Base-by-base conservation (phyloP, 2,797 vertebrate species). In the Emydoidea blandingii region DNA sequence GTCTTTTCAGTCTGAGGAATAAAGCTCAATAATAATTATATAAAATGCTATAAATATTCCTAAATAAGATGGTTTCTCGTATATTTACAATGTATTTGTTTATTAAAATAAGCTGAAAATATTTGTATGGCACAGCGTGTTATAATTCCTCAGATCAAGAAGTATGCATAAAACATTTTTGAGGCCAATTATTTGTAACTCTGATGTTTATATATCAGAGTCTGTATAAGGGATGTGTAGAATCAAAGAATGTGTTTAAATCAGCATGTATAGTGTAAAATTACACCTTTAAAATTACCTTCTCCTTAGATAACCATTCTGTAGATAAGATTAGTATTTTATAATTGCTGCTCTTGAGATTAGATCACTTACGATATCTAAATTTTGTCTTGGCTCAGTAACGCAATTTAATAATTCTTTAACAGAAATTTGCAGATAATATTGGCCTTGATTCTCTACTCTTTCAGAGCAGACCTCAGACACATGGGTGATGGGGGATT, bases 241-340 rank as follows among this genome's bases (percentile, higher is more conserved):
- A 56, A 47, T 95, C 89, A 95, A 88, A 88, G 88, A 79, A 49
- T 56, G 52, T 84, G 54, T 91, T 89, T 83, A 81, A 15, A 5
- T 74, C n/a, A 54, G 84, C 90, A 87, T 37, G 5, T 74, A 79
- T 76, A 92, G 65, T 83, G 2, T 91, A 85, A 50, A 90, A 96
- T 74, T 80, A 65, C 37, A 23, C 78, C 85, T 91, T 91, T 92
- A 65, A 80, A 82, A 34, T 15, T 6, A 34, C 83, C 85, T 34
- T 90, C 57, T 94, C 88, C 29, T 87, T 83, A 88, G n/a, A 89
- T 92, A 56, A 87, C 34, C 27, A 78, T 41, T 81, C 49, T 91
- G 53, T 87, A 44, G 85, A 65, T 49, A 5, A 56, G 83, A 56
- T 81, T 89, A 79, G 7, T 62, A 80, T 59, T 5, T 1, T 85